Base-by-base conservation (phyloP, 2,113 vertebrate species). In the Aspidoscelis tigris region DNA sequence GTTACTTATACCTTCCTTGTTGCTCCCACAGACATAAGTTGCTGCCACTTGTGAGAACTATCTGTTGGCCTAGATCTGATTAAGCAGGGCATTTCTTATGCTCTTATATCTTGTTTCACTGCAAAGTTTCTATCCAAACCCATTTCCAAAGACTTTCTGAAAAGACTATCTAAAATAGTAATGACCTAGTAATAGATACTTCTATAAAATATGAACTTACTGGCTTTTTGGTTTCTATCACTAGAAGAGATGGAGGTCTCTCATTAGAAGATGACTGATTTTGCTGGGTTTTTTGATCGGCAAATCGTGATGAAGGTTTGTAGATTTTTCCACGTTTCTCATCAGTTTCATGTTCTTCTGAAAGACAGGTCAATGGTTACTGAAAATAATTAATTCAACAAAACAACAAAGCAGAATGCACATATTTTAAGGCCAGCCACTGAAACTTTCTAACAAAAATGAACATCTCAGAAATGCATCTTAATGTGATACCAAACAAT, bases 291-390 rank as follows among this genome's bases (percentile, higher is more conserved):
- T 97, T 98, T 95, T 91, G 97, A 93, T 98, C 99, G 78, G 97
- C 96, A 93, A 98, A 96, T 80, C 98, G 97, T 64, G 99, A 98
- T 26, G 98, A 98, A 50, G 98, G 99, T 85, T 99, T 99, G 94
- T 99, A 99, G 85, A 99, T 96, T 95, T 99, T 99, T 89, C 99
- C 99, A 94, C 92, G 96, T 93, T 99, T 99, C 3, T 99, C 98
- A 95, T 99, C 98, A 41, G 96, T 93, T 89, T 97, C 97, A 82
- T 97, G 91, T 93, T 99, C 98, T 81, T 98, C 98, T 99, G 95
- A 89, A 96, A 94, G 70, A 86, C 87, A 88, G 90, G 0, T 76
- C 64, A 88, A 33, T 26, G 70, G 71, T 84, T 89, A 89, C 79
- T 8, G 55, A 81, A 88, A 26, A 22, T 71, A 33, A 18, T 44